Evolutionary conservation across 2,888 invertebrate species (phyloP).

Genomic region (Noctua comes): DNA sequence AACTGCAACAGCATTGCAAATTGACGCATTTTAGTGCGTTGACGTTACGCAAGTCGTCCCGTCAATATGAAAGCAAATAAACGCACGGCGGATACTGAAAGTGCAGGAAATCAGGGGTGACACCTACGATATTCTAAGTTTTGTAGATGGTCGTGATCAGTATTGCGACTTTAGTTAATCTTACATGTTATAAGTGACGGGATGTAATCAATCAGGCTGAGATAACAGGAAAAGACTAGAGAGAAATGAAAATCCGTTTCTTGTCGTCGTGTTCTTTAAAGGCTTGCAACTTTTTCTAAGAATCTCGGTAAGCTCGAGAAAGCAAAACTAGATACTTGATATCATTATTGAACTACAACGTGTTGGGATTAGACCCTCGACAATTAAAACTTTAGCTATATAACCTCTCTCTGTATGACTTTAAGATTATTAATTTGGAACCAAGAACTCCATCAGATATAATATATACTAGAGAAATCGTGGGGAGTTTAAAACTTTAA

Average conservation of each 20-base stretch:
- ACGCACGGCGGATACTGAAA: constrained; percentile 78
- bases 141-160: constrained; percentile 3
- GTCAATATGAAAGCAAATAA: constrained; percentile 79
- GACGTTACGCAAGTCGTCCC: constrained; percentile 71
- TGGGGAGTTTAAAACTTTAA: background rate
- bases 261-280: background rate
- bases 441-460: background rate
- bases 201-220: constrained; percentile 19
- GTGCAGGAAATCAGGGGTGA: constrained; percentile 79
- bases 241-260: background rate
- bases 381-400: background rate
- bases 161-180: background rate
- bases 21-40: constrained; percentile 61
- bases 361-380: background rate
- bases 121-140: constrained; percentile 32
- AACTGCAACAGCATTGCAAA: constrained; percentile 59
- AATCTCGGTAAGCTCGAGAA: background rate
- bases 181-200: background rate
- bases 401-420: background rate
- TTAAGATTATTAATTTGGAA: background rate
- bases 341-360: background rate
- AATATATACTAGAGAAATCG: background rate
- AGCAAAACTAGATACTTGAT: background rate
- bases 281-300: background rate
- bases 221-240: constrained; percentile 1